These are phyloP conservation scores for Apodemia mormo DNA, from an alignment of 2,888 invertebrate species.

Conservation along the genomic window DNA sequence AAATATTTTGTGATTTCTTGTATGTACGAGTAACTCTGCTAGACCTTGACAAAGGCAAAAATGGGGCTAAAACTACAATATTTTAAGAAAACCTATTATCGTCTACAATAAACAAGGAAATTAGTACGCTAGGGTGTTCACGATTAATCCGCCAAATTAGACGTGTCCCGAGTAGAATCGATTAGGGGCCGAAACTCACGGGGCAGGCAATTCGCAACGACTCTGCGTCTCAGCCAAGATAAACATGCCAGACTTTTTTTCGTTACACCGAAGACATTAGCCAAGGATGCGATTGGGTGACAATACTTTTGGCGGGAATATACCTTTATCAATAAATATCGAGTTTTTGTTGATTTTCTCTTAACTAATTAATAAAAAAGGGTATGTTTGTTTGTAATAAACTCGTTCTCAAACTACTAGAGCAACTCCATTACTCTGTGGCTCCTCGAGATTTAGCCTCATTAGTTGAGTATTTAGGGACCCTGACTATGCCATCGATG, in stretches of 20 bases:
- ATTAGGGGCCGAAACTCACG: conserved; percentile 61
- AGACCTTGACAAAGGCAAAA: neutral
- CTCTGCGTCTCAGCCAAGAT: conserved; percentile 71
- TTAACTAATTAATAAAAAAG: neutral
- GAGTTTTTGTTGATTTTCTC: too few species aligned
- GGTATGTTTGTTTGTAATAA: neutral
- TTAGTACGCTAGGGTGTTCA: conserved; percentile 75
- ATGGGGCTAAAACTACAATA: neutral
- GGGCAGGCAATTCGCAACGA: conserved; percentile 64
- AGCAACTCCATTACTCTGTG: too few species aligned
- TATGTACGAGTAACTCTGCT: too few species aligned
- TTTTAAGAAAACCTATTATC: conserved; percentile 44
- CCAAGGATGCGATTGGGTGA: conserved; percentile 70
- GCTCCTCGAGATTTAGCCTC: too few species aligned
- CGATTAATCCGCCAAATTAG: conserved; percentile 79
- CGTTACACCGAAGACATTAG: conserved; percentile 78
- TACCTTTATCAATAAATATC: neutral
- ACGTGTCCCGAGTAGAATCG: conserved; percentile 75
- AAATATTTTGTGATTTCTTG: too few species aligned
- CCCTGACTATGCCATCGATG: too few species aligned
- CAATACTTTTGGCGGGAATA: conserved; percentile 42
- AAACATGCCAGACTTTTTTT: conserved; percentile 78
- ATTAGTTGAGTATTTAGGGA: too few species aligned
- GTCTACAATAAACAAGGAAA: conserved; percentile 72
- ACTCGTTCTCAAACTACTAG: too few species aligned